Percentiles rank a stretch among this genome's conserved stretches.
phyloP scores from a whole-genome alignment of 2,797 vertebrate genomes.

The Oreonectes daqikongensis region DNA sequence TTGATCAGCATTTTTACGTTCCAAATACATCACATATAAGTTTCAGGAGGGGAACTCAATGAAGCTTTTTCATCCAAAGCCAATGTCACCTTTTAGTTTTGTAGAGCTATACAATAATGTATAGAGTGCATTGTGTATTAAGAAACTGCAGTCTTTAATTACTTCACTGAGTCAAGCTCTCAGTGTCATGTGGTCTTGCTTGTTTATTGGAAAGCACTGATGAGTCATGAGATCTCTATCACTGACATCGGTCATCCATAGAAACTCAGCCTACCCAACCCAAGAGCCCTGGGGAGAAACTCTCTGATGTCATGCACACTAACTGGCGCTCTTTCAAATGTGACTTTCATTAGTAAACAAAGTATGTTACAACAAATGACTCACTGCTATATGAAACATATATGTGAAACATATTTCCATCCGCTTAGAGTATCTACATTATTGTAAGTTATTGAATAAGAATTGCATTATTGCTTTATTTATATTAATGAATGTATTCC shows the following conservation, averaged over 20 bases:
- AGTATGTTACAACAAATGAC: not conserved
- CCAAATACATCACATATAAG: no score
- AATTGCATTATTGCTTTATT: no score
- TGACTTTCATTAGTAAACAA: constrained; percentile 16
- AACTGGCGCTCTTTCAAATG: not conserved
- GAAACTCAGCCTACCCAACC: constrained; percentile 40
- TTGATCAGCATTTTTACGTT: no score
- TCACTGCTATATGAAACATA: not conserved
- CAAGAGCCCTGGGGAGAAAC: constrained; percentile 10
- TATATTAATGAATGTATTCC: no score
- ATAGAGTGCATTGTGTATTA: not conserved
- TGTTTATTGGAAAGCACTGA: constrained; percentile 12
- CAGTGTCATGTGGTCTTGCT: not conserved
- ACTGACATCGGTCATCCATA: not conserved
- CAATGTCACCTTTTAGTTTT: not conserved
- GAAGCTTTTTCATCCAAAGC: not conserved
- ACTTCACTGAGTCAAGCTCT: not conserved
- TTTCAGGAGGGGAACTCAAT: no score
- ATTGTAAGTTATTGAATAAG: no score
- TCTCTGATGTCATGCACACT: constrained; percentile 52
- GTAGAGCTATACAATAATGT: not conserved
- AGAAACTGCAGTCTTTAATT: constrained; percentile 16
- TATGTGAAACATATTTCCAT: no score
- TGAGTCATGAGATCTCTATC: constrained; percentile 16
- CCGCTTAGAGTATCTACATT: no score